These are phyloP conservation scores for Streptopelia turtur DNA, from an alignment of 2,797 vertebrate genomes.

Conservation along the genomic window DNA sequence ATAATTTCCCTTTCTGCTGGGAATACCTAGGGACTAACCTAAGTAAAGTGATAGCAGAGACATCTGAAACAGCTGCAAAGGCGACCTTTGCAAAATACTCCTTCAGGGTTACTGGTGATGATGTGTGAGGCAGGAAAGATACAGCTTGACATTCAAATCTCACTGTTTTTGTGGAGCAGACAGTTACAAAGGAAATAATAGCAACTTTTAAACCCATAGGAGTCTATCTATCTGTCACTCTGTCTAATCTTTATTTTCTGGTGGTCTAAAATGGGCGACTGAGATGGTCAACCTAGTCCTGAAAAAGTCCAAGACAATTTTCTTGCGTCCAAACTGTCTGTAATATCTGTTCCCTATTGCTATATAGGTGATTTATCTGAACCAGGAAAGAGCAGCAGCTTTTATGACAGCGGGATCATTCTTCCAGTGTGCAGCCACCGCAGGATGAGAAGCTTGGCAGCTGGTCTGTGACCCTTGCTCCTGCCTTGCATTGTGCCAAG, in stretches of 20 bases:
- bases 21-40: not conserved
- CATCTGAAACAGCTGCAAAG: slow-evolving; percentile 3
- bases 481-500: not conserved
- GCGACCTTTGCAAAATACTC: not conserved
- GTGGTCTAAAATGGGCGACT: not conserved
- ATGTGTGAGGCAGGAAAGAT: not conserved
- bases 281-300: not conserved
- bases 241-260: slow-evolving; percentile 1
- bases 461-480: slow-evolving; percentile 7
- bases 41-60: not conserved
- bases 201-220: slow-evolving; percentile 1
- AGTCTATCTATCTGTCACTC: not conserved
- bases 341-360: not conserved
- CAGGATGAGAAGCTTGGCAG: not conserved
- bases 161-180: not conserved
- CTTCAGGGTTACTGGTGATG: slow-evolving; percentile 19
- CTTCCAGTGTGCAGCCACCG: not conserved
- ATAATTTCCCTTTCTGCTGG: not conserved
- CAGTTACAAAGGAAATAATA: slow-evolving; percentile 1
- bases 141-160: slow-evolving; percentile 22
- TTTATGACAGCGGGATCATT: not conserved
- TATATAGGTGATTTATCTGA: not conserved
- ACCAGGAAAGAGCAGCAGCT: not conserved
- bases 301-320: not conserved
- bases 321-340: not conserved